Evolutionary conservation across 2,888 invertebrate species (phyloP).

Genomic region (Chrysotoxum bicinctum): DNA sequence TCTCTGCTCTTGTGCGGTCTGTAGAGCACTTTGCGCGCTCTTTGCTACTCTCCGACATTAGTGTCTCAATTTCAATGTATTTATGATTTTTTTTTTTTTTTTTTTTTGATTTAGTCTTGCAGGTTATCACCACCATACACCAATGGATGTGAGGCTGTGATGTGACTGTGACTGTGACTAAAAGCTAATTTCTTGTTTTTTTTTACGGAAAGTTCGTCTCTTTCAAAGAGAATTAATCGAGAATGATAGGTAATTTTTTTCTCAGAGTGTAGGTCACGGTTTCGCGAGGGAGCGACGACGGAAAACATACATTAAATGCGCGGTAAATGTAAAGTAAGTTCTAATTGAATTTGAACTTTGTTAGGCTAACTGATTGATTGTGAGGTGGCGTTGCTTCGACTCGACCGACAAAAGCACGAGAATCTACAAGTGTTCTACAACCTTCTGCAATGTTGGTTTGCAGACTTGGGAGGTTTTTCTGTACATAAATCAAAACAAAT

Average conservation of each 20-base stretch:
- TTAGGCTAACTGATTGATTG: neutral
- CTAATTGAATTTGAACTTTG: neutral
- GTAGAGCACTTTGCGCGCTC: slow-evolving; percentile 44
- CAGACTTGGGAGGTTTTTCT: neutral
- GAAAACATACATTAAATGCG: neutral
- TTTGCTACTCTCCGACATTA: slow-evolving; percentile 34
- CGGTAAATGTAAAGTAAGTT: neutral
- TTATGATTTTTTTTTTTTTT: neutral
- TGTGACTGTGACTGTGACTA: neutral
- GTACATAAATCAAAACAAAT: neutral
- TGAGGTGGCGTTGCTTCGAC: neutral
- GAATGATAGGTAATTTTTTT: neutral
- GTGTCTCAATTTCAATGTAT: neutral
- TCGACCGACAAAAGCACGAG: neutral
- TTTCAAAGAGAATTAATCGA: neutral
- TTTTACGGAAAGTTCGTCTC: neutral
- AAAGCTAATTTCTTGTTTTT: slow-evolving; percentile 2
- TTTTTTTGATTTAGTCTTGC: slow-evolving; percentile 34
- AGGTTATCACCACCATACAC: slow-evolving; percentile 34
- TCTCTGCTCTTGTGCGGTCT: neutral
- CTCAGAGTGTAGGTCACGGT: slow-evolving; percentile 17
- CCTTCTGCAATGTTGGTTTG: neutral
- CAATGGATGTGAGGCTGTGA: neutral
- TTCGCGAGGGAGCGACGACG: neutral
- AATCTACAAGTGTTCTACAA: slow-evolving; percentile 21